phyloP scores from a whole-genome alignment of 92 coral and sea anemone genomes.

The Zoanthus solanderi region DNA sequence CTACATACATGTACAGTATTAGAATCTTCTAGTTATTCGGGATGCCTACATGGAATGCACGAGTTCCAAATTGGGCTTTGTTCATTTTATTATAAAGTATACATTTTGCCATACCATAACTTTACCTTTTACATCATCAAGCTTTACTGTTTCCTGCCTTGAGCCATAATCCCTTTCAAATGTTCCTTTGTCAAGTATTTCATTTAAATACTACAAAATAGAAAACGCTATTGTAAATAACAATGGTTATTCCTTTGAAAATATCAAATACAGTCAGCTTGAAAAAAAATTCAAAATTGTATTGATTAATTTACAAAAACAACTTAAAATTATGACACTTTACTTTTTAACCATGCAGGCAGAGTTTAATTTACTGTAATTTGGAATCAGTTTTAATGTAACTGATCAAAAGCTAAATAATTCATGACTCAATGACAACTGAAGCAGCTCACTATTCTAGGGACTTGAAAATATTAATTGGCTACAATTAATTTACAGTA shows the following conservation, averaged over 20 bases:
- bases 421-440: neutral
- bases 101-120: neutral
- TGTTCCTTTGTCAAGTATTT: slow-evolving; percentile 32
- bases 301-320: neutral
- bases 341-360: neutral
- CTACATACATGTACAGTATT: neutral
- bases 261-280: neutral
- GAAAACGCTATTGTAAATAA: neutral
- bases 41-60: too few species aligned
- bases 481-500: neutral
- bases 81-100: too few species aligned
- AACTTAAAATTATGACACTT: neutral
- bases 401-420: neutral
- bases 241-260: neutral
- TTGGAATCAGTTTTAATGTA: neutral
- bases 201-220: slow-evolving; percentile 34
- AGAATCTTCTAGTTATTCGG: neutral
- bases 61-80: too few species aligned
- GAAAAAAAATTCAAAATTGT: neutral
- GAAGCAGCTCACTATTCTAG: neutral
- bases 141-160: slow-evolving; percentile 26
- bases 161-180: slow-evolving; percentile 52
- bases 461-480: neutral
- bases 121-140: slow-evolving; percentile 42
- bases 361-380: neutral